A percentile compares a stretch with the other conserved stretches of the same genome.
phyloP scores from a whole-genome alignment of 2,888 invertebrate species.

The Euspilapteryx auroguttella region DNA sequence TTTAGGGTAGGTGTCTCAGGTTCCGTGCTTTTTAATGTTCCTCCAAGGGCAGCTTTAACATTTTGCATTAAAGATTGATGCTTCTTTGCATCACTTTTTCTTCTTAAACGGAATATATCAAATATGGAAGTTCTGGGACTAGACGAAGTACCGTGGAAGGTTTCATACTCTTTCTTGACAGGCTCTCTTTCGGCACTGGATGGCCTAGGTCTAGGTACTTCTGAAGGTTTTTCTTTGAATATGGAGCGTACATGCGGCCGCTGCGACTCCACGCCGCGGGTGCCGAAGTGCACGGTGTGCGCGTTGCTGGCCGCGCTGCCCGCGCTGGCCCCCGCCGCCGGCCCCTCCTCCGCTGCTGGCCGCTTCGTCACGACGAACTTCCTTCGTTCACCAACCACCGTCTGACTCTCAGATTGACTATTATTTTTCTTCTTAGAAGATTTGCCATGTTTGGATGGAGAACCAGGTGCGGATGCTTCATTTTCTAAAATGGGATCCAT shows the following conservation, averaged over 20 bases:
- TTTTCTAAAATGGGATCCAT: constrained; percentile 58
- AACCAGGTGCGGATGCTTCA: constrained; percentile 41
- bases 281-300: constrained; percentile 53
- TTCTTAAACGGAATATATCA: constrained; percentile 50
- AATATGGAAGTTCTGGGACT: constrained; percentile 53
- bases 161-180: constrained; percentile 43
- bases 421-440: constrained; percentile 44
- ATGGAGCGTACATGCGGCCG: constrained; percentile 46
- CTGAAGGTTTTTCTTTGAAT: constrained; percentile 37
- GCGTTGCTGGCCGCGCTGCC: constrained; percentile 35
- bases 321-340: constrained; percentile 24
- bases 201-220: constrained; percentile 33
- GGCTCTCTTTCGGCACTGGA: constrained; percentile 44
- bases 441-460: constrained; percentile 39
- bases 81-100: constrained; percentile 51
- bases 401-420: constrained; percentile 39
- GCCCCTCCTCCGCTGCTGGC: constrained; percentile 30
- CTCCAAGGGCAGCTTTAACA: constrained; percentile 18
- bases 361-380: constrained; percentile 47
- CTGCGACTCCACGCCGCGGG: constrained; percentile 46
- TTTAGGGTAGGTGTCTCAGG: constrained; percentile 16
- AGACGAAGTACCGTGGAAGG: constrained; percentile 51
- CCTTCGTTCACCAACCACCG: constrained; percentile 43
- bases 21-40: constrained; percentile 28
- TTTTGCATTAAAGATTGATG: constrained; percentile 27